Percentiles rank a stretch among this genome's conserved stretches.
Conservation (phyloP, 2,113 vertebrate genomes). For the Thalassoma bifasciatum region DNA sequence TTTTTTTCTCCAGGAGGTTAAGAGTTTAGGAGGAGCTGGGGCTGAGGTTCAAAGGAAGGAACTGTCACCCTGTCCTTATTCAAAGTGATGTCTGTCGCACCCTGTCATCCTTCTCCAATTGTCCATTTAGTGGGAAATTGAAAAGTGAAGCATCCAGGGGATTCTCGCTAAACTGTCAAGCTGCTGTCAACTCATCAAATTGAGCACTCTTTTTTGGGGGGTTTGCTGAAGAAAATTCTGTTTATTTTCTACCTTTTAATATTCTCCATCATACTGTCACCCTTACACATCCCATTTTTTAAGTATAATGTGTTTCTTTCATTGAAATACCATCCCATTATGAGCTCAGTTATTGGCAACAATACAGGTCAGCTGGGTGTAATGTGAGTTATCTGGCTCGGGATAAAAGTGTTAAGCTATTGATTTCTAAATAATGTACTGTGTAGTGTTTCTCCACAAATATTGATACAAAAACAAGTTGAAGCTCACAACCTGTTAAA, state of each 20-base stretch:
- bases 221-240: background rate
- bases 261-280: background rate
- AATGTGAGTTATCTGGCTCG: constrained; percentile 9
- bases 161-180: constrained; percentile 10
- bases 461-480: constrained; percentile 54
- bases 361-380: background rate
- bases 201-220: background rate
- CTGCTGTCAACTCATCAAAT: constrained; percentile 24
- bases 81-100: constrained; percentile 41
- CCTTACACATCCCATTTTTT: background rate
- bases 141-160: constrained; percentile 20
- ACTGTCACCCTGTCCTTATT: constrained; percentile 43
- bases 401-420: constrained; percentile 49
- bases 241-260: background rate
- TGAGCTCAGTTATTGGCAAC: background rate
- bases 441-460: constrained; percentile 42
- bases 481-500: constrained; percentile 39
- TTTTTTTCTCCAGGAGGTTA: constrained; percentile 68
- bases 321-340: background rate
- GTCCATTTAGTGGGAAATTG: constrained; percentile 31
- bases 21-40: constrained; percentile 50
- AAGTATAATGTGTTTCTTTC: background rate
- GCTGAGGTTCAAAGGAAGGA: constrained; percentile 51
- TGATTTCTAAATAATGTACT: constrained; percentile 37
- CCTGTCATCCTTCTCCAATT: constrained; percentile 23